These are phyloP conservation scores for Aleiodes alternator DNA, from an alignment of 2,888 invertebrate species.

Conservation along the genomic window DNA sequence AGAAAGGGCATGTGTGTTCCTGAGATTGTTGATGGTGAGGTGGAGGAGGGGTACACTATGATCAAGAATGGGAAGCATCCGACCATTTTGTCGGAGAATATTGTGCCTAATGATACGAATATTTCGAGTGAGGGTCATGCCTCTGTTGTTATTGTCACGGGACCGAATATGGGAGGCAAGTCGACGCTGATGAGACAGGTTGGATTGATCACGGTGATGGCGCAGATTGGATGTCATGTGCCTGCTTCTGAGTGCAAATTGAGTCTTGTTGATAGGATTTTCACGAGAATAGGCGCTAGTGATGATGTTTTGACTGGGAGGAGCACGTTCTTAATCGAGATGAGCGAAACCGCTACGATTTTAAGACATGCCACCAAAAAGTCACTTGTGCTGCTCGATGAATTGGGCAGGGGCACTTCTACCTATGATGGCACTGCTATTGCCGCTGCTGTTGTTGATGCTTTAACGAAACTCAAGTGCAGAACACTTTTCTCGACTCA, in stretches of 20 bases:
- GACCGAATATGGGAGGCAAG: slow-evolving; percentile 99
- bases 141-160: slow-evolving; percentile 86
- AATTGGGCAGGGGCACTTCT: slow-evolving; percentile 96
- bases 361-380: slow-evolving; percentile 90
- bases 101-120: slow-evolving; percentile 92
- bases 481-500: slow-evolving; percentile 95
- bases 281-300: slow-evolving; percentile 96
- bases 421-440: slow-evolving; percentile 99
- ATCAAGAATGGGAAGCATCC: slow-evolving; percentile 94
- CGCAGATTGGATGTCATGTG: slow-evolving; percentile 96
- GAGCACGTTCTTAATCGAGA: slow-evolving; percentile 95
- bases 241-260: slow-evolving; percentile 89
- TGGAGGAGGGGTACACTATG: slow-evolving; percentile 81
- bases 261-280: slow-evolving; percentile 93
- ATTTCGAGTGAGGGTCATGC: slow-evolving; percentile 80
- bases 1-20: slow-evolving; percentile 87
- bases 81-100: slow-evolving; percentile 85
- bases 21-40: slow-evolving; percentile 76
- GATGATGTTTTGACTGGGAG: slow-evolving; percentile 96
- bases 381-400: slow-evolving; percentile 96
- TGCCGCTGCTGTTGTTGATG: slow-evolving; percentile 91
- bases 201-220: slow-evolving; percentile 91
- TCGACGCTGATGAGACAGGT: slow-evolving; percentile 98
- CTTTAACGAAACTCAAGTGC: slow-evolving; percentile 84
- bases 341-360: slow-evolving; percentile 95